phyloP scores from a whole-genome alignment of 2,113 vertebrate genomes.

The Melanocharis versteri region DNA sequence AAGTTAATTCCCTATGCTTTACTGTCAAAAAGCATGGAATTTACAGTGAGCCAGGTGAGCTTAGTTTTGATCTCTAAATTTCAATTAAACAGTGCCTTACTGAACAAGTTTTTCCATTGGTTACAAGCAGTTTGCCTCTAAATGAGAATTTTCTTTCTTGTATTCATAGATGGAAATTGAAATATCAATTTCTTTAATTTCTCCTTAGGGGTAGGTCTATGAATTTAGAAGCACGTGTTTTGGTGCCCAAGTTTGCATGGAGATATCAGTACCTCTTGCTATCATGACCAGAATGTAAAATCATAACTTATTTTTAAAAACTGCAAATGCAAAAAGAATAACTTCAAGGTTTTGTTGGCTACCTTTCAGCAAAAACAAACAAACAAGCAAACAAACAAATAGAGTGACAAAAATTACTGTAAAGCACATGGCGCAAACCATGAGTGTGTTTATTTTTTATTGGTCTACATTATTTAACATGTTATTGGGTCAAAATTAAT shows the following conservation, averaged over 20 bases:
- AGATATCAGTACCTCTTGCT: slow-evolving; percentile 11
- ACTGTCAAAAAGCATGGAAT: neutral
- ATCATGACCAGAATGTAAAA: slow-evolving; percentile 24
- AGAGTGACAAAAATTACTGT: slow-evolving; percentile 61
- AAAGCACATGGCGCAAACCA: slow-evolving; percentile 63
- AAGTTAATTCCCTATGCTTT: neutral
- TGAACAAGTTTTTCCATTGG: neutral
- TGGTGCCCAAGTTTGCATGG: neutral
- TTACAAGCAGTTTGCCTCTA: neutral
- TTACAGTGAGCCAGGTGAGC: neutral
- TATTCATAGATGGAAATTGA: neutral
- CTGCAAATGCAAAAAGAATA: neutral
- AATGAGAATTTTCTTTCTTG: neutral
- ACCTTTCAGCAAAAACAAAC: slow-evolving; percentile 60
- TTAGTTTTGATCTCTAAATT: neutral
- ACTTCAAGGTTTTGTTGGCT: slow-evolving; percentile 49
- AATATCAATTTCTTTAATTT: neutral
- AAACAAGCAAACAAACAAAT: slow-evolving; percentile 44
- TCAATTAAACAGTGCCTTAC: neutral
- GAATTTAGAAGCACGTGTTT: neutral
- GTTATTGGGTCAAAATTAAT: slow-evolving; percentile 70
- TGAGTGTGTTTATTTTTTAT: slow-evolving; percentile 67
- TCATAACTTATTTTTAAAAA: slow-evolving; percentile 18
- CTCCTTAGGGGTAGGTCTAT: neutral
- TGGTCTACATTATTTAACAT: slow-evolving; percentile 68